phyloP scores from a whole-genome alignment of 2,888 invertebrate genomes.

The Halictus quadricinctus region DNA sequence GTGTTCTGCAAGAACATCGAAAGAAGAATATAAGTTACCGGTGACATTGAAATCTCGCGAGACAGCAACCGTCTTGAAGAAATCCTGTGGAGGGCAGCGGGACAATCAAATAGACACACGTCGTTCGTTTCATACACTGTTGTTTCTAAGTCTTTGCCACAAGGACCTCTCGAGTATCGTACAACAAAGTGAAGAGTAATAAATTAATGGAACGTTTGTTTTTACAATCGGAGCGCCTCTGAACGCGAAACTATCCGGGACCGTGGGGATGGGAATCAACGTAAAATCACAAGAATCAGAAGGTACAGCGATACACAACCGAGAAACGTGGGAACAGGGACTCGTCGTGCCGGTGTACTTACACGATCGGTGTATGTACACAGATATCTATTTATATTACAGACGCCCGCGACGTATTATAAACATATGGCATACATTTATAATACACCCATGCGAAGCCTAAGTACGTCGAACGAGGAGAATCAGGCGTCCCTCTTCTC shows the following conservation, averaged over 20 bases:
- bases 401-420: neutral
- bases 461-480: conserved; percentile 81
- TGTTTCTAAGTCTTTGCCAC: conserved; percentile 3
- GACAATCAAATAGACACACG: neutral
- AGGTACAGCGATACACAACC: neutral
- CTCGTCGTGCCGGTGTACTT: neutral
- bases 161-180: conserved; percentile 1
- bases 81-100: no score
- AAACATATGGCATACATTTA: conserved; percentile 6
- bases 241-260: neutral
- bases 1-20: neutral
- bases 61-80: no score
- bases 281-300: conserved; percentile 1
- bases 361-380: conserved; percentile 11
- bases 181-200: conserved; percentile 4
- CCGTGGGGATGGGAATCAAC: neutral
- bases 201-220: conserved; percentile 9
- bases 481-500: conserved; percentile 13
- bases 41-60: no score
- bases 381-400: conserved; percentile 65
- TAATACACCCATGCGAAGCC: conserved; percentile 69
- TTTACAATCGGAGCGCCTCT: neutral
- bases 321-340: neutral
- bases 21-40: neutral
- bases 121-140: conserved; percentile 16